A percentile compares a stretch with the other conserved stretches of the same genome.
Evolutionary conservation across 2,888 invertebrate genomes (phyloP).

Genomic region (Trissolcus japonicus): DNA sequence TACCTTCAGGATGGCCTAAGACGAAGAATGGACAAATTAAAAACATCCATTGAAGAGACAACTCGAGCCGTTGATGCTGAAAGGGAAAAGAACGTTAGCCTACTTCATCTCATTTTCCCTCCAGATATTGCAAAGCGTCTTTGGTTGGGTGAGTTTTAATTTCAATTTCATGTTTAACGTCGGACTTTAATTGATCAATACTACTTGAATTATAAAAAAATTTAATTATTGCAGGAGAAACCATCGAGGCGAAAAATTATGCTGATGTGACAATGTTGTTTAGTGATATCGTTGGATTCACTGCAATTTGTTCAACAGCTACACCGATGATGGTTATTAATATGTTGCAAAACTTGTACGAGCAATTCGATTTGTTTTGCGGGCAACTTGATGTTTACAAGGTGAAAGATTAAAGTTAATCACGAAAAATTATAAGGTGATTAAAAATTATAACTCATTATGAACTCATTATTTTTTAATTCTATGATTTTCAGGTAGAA

Average conservation of each 20-base stretch:
- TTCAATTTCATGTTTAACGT: background rate
- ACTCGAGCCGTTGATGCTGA: constrained; percentile 94
- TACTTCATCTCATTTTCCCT: constrained; percentile 95
- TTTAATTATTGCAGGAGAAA: constrained; percentile 81
- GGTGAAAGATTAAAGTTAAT: constrained; percentile 77
- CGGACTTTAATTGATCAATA: constrained; percentile 9
- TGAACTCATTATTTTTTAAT: background rate
- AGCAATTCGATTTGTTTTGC: constrained; percentile 94
- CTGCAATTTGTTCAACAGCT: constrained; percentile 95
- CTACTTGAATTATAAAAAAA: background rate
- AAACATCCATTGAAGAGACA: constrained; percentile 95
- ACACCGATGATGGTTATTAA: constrained; percentile 97
- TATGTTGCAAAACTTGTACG: constrained; percentile 95
- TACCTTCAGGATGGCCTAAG: constrained; percentile 86
- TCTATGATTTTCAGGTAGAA: constrained; percentile 81
- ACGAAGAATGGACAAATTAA: constrained; percentile 94
- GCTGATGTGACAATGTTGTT: constrained; percentile 96
- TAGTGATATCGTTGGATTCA: constrained; percentile 97
- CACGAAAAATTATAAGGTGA: too few species aligned
- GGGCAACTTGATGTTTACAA: constrained; percentile 96
- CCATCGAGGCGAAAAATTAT: constrained; percentile 94
- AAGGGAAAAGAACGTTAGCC: constrained; percentile 94
- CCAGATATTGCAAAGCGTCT: constrained; percentile 94
- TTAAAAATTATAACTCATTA: too few species aligned
- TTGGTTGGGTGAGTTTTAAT: constrained; percentile 85